Evolutionary conservation across 2,113 vertebrate genomes (phyloP).

Genomic region (Actenoides lindsayi): DNA sequence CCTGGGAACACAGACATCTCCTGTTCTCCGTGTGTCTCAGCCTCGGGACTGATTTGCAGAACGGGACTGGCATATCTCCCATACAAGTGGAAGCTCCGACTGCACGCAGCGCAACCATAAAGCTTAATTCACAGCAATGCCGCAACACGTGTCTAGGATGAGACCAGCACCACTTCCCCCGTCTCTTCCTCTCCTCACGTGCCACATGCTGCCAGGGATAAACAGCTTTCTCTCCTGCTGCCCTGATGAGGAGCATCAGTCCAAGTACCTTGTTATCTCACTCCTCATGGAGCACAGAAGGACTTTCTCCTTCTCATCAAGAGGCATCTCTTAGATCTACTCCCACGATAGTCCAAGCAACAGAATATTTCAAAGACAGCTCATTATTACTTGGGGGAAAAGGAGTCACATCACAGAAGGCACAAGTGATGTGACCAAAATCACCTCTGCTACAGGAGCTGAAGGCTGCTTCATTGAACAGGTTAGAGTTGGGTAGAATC

Average conservation of each 20-base stretch:
- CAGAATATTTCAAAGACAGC: background rate
- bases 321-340: background rate
- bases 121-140: background rate
- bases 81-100: background rate
- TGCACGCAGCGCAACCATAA: fast-evolving
- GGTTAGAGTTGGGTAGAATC: background rate
- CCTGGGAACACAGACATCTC: constrained; percentile 71
- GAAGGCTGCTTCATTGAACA: background rate
- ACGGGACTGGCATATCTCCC: background rate
- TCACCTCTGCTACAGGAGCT: background rate
- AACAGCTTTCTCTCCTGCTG: background rate
- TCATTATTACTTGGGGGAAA: background rate
- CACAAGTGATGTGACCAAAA: background rate
- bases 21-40: background rate
- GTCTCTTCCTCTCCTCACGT: background rate
- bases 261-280: background rate
- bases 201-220: background rate
- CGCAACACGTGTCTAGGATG: fast-evolving
- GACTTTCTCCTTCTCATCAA: background rate
- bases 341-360: background rate
- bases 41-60: background rate
- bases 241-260: background rate
- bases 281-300: background rate
- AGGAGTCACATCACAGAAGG: background rate
- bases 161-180: background rate